Evolutionary conservation across 2,113 vertebrate genomes (phyloP).

Genomic region (Lamprotornis superbus): DNA sequence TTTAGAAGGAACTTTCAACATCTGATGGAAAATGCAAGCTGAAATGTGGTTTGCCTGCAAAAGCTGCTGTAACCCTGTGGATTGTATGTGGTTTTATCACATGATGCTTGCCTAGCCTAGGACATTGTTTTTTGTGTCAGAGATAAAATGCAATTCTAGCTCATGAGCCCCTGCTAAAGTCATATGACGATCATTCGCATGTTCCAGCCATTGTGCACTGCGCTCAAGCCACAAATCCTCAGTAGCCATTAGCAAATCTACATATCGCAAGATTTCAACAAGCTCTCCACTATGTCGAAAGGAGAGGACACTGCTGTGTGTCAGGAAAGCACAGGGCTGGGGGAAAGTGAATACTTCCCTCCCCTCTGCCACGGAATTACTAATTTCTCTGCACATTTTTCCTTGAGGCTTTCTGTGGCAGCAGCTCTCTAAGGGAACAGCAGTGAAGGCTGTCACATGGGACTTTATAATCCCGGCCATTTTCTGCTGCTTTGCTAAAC

Average conservation of each 20-base stretch:
- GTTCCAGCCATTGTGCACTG: conserved; percentile 80
- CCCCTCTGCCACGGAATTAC: background rate
- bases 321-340: background rate
- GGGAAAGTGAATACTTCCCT: background rate
- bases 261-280: conserved; percentile 23
- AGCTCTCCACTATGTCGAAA: background rate
- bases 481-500: background rate
- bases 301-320: background rate
- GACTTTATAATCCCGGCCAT: background rate
- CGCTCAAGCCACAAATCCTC: conserved; percentile 37
- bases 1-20: conserved; percentile 53
- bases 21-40: conserved; percentile 61
- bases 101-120: conserved; percentile 71
- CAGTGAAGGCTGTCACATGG: background rate
- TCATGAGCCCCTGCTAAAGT: conserved; percentile 84
- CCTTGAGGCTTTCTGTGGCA: background rate
- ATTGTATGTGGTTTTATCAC: conserved; percentile 77
- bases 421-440: background rate
- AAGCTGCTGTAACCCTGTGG: conserved; percentile 64
- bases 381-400: background rate
- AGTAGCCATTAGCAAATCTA: conserved; percentile 56
- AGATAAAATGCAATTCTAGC: conserved; percentile 77
- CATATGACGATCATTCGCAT: conserved; percentile 86
- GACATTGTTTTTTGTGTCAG: conserved; percentile 77
- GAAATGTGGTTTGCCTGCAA: conserved; percentile 56